phyloP scores from a whole-genome alignment of 2,113 vertebrate species.

The Labrus mixtus region DNA sequence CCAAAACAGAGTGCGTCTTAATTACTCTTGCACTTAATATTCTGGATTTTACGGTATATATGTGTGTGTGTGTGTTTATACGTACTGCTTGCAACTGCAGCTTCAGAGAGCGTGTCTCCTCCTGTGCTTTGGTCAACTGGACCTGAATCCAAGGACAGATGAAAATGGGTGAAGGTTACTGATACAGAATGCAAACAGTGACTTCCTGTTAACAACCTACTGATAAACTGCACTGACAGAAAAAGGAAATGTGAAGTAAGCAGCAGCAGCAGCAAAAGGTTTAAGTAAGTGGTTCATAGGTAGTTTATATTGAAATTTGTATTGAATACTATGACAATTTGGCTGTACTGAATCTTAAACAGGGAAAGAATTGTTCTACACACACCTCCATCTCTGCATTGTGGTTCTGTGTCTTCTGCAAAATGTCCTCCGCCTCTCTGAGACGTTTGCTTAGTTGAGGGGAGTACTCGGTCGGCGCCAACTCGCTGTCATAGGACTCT shows the following conservation, averaged over 20 bases:
- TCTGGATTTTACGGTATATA: no score
- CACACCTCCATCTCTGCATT: constrained; percentile 91
- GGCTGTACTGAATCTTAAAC: background rate
- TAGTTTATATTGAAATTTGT: no score
- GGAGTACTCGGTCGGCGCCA: constrained; percentile 87
- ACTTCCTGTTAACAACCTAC: background rate
- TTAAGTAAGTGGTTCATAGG: no score
- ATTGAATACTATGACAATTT: background rate
- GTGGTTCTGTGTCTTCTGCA: constrained; percentile 89
- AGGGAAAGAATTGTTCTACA: background rate
- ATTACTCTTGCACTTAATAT: no score
- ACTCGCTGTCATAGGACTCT: constrained; percentile 93
- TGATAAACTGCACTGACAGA: constrained; percentile 2
- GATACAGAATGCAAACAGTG: background rate
- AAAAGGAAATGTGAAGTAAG: background rate
- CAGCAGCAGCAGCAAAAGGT: background rate
- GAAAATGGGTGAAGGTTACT: constrained; percentile 32
- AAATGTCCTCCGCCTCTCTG: constrained; percentile 90
- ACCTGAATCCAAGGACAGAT: constrained; percentile 72
- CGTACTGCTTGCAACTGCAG: constrained; percentile 91
- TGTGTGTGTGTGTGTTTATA: background rate
- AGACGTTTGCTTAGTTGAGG: constrained; percentile 91
- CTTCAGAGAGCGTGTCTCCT: constrained; percentile 89
- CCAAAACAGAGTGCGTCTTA: no score
- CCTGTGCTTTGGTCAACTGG: constrained; percentile 90